Base-by-base conservation (phyloP, 2,888 invertebrate genomes). In the Margaritifera margaritifera region DNA sequence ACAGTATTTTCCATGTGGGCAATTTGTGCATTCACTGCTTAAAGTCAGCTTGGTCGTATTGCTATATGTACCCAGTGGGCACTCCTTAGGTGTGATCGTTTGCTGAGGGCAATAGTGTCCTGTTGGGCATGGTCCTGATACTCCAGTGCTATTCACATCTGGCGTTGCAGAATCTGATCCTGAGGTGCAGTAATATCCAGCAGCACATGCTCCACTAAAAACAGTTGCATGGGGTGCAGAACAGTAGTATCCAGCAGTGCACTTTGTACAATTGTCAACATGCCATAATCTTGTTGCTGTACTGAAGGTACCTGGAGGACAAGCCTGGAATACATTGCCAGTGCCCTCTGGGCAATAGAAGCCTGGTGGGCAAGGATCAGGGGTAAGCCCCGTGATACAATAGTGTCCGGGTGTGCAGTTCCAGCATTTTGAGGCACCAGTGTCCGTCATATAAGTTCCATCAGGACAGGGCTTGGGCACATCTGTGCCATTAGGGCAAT, bases 331-430 rank as follows among this genome's bases (percentile, higher is more conserved):
- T 8, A 87, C 82, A 18, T 78, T 62, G 6, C 88, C 88, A 11
- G 87, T 87, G 24, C 88, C 86, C 60, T 81, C 80, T 25, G 86
- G 88, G 74, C 89, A 89, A 71, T 84, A 87, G 72, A 81, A 86
- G 0, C 89, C 89, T 24, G 82, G 78, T 31, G 87, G 86, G 69
- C 88, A 89, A 53, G 73, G 72, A 42, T 81, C 79, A 8, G 83
- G 81, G 31, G 77, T 80, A 6, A 82, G 72, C 6, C 83, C 84
- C 19, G 83, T 81, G 15, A 75, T 73, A 75, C 86, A 86, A 71
- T 84, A 86, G 71, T 80, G 79, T 11, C 87, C 87, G 4, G 85
- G 75, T 4, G 87, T 83, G 64, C 88, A 88, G 65, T 79, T 80
- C 69, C 66, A 74, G 68, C 88, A 89, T 55, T 56, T 75, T 18